phyloP scores from a whole-genome alignment of 1,140 invertebrate genomes.

The Drosophila elegans region DNA sequence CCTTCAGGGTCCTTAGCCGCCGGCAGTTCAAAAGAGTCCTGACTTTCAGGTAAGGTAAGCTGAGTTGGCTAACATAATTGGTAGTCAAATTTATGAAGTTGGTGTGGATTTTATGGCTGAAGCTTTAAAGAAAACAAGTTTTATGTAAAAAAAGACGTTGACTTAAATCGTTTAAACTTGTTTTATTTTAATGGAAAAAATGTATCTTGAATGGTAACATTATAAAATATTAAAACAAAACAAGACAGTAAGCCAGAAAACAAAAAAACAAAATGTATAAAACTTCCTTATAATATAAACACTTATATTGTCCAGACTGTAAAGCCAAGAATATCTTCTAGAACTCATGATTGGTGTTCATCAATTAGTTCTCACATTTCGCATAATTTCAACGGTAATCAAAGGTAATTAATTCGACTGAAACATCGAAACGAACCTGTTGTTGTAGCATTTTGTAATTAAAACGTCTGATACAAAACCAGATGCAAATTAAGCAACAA shows the following conservation, averaged over 20 bases:
- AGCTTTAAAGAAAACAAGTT: neutral
- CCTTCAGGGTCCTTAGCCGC: conserved; percentile 25
- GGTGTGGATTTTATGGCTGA: neutral
- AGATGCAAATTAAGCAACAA: conserved; percentile 57
- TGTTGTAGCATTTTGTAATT: conserved; percentile 54
- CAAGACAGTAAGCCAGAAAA: too few species aligned
- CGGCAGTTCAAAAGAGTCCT: conserved; percentile 20
- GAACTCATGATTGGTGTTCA: conserved; percentile 29
- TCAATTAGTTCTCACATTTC: conserved; percentile 30
- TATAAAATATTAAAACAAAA: neutral
- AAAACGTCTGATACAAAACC: conserved; percentile 57
- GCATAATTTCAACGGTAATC: conserved; percentile 28
- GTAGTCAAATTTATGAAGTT: conserved; percentile 17
- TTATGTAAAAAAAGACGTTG: too few species aligned
- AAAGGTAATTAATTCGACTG: conserved; percentile 47
- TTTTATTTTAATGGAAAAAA: neutral
- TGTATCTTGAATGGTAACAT: too few species aligned
- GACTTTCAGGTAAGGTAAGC: neutral
- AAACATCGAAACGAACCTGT: conserved; percentile 53
- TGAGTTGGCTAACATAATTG: conserved; percentile 35
- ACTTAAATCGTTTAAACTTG: neutral
- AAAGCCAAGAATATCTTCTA: neutral
- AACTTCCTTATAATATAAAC: neutral
- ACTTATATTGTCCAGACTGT: neutral
- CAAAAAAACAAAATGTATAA: neutral